Conservation (phyloP, 2,888 invertebrate genomes). For the Nomada ruficornis region DNA sequence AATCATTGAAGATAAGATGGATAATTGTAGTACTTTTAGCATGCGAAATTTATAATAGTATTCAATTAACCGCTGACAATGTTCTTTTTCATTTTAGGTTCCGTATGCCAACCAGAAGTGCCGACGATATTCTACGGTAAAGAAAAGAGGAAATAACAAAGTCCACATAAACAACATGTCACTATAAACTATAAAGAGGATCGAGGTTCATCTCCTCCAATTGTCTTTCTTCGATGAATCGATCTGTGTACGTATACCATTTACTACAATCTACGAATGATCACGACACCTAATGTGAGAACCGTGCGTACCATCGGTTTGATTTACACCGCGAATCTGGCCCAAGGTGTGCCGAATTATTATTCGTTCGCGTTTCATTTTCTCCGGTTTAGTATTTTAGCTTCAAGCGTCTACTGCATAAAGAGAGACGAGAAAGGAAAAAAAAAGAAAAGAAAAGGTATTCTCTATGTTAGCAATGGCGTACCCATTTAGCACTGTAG, state of each 20-base stretch:
- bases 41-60: no score
- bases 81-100: conserved; percentile 3
- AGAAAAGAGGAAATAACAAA: conserved; percentile 33
- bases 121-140: conserved; percentile 20
- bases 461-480: conserved; percentile 2
- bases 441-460: background rate
- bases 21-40: no score
- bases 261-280: conserved; percentile 46
- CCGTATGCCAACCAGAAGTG: background rate
- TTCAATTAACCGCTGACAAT: background rate
- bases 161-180: conserved; percentile 59
- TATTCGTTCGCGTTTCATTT: conserved; percentile 57
- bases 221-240: conserved; percentile 31
- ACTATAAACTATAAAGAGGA: conserved; percentile 56
- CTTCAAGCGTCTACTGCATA: conserved; percentile 30
- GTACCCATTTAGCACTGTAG: background rate
- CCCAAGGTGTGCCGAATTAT: conserved; percentile 53
- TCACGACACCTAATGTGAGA: conserved; percentile 36
- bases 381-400: conserved; percentile 62
- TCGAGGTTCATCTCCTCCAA: conserved; percentile 33
- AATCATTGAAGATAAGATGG: no score
- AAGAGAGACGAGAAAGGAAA: background rate
- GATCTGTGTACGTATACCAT: conserved; percentile 16
- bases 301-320: conserved; percentile 56
- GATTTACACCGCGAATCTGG: conserved; percentile 38